These are phyloP conservation scores for Prunella strophiata DNA, from an alignment of 2,797 vertebrate species.

Conservation along the genomic window DNA sequence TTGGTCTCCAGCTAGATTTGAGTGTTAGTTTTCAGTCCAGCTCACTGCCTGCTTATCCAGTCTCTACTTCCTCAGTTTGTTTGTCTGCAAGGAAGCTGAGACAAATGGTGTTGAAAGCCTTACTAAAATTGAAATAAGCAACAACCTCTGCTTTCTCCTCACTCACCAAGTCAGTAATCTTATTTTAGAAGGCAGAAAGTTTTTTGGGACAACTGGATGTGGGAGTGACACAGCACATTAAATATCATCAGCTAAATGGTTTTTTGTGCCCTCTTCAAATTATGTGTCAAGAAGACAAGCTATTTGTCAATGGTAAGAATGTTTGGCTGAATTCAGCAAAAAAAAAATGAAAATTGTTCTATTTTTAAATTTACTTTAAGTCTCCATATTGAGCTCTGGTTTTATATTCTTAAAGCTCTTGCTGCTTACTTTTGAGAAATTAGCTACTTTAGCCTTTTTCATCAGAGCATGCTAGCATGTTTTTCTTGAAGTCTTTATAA, in stretches of 20 bases:
- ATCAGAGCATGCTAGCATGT: not conserved
- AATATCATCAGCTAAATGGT: not conserved
- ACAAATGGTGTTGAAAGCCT: not conserved
- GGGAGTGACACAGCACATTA: not conserved
- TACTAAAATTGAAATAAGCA: not conserved
- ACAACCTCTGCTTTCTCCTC: not conserved
- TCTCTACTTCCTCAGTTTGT: not conserved
- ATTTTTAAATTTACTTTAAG: not conserved
- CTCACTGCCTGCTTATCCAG: not conserved
- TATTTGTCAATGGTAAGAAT: not conserved
- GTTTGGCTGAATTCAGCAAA: not conserved
- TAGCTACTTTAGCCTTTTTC: not conserved
- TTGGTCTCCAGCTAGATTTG: not conserved
- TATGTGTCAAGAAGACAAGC: not conserved
- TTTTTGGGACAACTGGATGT: not conserved
- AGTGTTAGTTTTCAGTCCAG: not conserved
- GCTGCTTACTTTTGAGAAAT: not conserved
- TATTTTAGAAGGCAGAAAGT: not conserved
- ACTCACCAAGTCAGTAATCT: not conserved
- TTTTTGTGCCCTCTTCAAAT: not conserved
- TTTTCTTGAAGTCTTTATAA: not conserved
- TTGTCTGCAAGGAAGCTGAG: not conserved
- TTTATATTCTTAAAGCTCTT: not conserved
- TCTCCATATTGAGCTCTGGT: not conserved
- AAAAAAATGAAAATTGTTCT: not conserved